These are phyloP conservation scores for Montipora foliosa DNA, from an alignment of 64 coral and sea anemone genomes.

Conservation along the genomic window DNA sequence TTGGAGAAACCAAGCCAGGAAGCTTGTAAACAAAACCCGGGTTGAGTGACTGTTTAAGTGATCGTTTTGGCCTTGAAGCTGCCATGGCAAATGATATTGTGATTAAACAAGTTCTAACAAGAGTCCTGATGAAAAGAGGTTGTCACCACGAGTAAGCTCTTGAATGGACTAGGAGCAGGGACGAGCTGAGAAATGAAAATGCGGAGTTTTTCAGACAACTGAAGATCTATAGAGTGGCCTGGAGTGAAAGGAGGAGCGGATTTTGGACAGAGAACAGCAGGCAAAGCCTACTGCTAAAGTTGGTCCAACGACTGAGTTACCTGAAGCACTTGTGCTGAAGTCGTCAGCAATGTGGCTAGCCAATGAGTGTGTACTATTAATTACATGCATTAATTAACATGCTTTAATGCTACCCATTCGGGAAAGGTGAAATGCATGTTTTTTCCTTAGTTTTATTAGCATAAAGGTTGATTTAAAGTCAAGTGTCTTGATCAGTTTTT, in stretches of 20 bases:
- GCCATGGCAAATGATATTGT: not conserved
- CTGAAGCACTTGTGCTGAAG: not conserved
- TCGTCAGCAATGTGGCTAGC: not conserved
- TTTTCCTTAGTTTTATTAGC: no score
- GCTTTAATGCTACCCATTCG: not conserved
- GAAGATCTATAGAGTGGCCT: not conserved
- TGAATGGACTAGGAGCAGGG: not conserved
- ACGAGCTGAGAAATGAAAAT: not conserved
- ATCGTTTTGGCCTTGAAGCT: not conserved
- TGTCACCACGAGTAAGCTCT: not conserved
- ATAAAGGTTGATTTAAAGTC: no score
- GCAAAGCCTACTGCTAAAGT: not conserved
- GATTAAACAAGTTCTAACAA: not conserved
- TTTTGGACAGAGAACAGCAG: not conserved
- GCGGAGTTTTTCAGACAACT: not conserved
- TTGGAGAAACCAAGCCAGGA: not conserved
- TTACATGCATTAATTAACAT: conserved; percentile 7
- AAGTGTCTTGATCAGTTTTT: no score
- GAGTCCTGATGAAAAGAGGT: not conserved
- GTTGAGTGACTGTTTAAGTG: not conserved
- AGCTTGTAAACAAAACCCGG: not conserved
- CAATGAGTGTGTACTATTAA: not conserved
- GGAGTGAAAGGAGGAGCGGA: not conserved
- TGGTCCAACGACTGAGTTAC: not conserved
- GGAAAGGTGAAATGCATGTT: no score